Evolutionary conservation across 2,888 invertebrate genomes (phyloP).

Genomic region (Heliothis peltigera): DNA sequence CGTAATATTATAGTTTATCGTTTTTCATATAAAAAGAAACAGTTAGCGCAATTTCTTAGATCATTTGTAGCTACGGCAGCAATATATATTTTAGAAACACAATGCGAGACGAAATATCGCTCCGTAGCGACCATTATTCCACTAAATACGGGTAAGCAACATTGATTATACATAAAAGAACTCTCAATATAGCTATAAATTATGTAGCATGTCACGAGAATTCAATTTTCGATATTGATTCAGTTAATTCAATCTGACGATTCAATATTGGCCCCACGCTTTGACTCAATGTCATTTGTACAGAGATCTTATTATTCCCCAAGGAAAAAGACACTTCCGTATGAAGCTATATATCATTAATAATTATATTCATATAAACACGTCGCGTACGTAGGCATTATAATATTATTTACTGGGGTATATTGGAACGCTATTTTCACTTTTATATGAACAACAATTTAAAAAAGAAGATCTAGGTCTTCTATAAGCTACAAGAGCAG

Average conservation of each 20-base stretch:
- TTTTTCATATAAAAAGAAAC: neutral
- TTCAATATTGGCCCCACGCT: conserved; percentile 17
- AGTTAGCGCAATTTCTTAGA: neutral
- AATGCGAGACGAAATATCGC: neutral
- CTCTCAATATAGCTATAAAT: neutral
- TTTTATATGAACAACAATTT: neutral
- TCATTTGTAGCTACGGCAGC: neutral
- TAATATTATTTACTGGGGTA: conserved; percentile 25
- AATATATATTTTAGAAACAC: neutral
- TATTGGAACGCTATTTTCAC: conserved; percentile 28
- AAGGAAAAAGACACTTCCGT: conserved; percentile 49
- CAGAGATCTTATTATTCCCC: conserved; percentile 40
- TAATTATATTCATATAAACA: conserved; percentile 27
- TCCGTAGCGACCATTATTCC: neutral
- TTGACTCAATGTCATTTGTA: conserved; percentile 27
- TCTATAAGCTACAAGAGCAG: neutral
- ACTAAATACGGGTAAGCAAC: neutral
- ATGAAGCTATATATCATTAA: conserved; percentile 39
- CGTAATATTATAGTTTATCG: neutral
- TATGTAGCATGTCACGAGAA: neutral
- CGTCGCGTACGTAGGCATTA: conserved; percentile 28
- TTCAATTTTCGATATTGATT: conserved; percentile 16
- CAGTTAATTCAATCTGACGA: conserved; percentile 1
- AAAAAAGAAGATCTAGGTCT: neutral
- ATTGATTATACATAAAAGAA: neutral